phyloP scores from a whole-genome alignment of 2,888 invertebrate genomes.

The Apodemia mormo region DNA sequence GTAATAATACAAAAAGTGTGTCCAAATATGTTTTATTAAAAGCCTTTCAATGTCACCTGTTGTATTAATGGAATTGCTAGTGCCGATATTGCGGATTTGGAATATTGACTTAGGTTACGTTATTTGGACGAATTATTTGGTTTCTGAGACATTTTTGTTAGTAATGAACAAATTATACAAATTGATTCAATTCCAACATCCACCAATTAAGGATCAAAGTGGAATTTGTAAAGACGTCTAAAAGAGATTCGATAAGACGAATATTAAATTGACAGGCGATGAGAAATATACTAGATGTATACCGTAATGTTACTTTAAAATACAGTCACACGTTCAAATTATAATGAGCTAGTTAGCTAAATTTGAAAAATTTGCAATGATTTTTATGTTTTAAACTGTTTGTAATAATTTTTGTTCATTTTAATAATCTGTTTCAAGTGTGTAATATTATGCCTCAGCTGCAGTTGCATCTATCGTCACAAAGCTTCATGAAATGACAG shows the following conservation, averaged over 20 bases:
- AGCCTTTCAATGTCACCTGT: conserved; percentile 21
- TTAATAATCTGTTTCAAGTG: too few relatives aligned
- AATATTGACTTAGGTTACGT: conserved; percentile 9
- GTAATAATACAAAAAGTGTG: conserved; percentile 15
- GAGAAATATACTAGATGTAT: too few relatives aligned
- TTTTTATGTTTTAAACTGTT: too few relatives aligned
- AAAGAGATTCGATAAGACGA: not conserved
- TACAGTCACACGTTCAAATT: too few relatives aligned
- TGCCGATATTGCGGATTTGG: conserved; percentile 14
- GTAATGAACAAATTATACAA: conserved; percentile 15
- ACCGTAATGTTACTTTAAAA: too few relatives aligned
- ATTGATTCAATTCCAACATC: conserved; percentile 1
- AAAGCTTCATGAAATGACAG: too few relatives aligned
- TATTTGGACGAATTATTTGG: conserved; percentile 3
- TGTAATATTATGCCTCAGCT: too few relatives aligned
- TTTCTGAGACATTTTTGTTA: conserved; percentile 4
- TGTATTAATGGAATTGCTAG: conserved; percentile 23
- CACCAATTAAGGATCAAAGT: not conserved
- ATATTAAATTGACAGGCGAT: not conserved
- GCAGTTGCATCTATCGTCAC: too few relatives aligned
- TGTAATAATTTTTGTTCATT: too few relatives aligned
- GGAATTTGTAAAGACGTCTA: not conserved
- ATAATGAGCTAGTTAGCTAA: too few relatives aligned
- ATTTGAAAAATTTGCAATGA: too few relatives aligned
- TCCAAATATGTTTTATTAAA: conserved; percentile 21